These are phyloP conservation scores for Synaphobranchus kaupii DNA, from an alignment of 2,797 vertebrate genomes.

Conservation along the genomic window DNA sequence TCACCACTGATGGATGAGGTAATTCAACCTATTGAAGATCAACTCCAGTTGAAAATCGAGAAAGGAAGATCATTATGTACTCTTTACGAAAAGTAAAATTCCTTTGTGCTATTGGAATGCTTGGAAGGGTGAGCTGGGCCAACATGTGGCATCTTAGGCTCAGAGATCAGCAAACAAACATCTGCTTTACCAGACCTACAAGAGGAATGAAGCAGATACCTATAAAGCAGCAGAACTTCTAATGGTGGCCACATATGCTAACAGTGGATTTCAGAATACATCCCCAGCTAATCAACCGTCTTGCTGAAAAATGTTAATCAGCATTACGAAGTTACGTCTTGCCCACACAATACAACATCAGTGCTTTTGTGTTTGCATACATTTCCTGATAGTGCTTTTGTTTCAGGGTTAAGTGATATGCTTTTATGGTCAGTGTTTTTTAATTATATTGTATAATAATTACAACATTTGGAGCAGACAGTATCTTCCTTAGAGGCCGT, in stretches of 20 bases:
- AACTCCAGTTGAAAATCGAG: background rate
- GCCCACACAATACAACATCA: background rate
- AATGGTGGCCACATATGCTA: constrained; percentile 12
- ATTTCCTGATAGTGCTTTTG: background rate
- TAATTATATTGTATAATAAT: background rate
- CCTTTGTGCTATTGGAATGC: background rate
- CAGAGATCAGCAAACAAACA: background rate
- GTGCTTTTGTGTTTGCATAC: background rate
- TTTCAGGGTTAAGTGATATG: background rate
- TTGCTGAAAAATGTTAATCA: background rate
- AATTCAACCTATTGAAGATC: too few relatives aligned
- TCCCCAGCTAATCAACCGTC: background rate
- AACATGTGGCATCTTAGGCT: constrained; percentile 1
- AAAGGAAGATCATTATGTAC: background rate
- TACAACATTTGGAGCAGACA: background rate
- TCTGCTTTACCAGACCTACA: constrained; percentile 7
- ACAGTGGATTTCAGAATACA: constrained; percentile 12
- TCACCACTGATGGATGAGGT: too few relatives aligned
- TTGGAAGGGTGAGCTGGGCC: background rate
- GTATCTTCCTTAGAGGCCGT: background rate
- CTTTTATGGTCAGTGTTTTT: background rate
- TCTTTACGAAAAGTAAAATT: background rate
- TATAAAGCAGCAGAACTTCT: background rate
- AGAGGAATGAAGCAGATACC: constrained; percentile 2
- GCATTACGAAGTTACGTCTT: background rate